phyloP scores from a whole-genome alignment of 2,888 invertebrate genomes.

The Halictus quadricinctus region DNA sequence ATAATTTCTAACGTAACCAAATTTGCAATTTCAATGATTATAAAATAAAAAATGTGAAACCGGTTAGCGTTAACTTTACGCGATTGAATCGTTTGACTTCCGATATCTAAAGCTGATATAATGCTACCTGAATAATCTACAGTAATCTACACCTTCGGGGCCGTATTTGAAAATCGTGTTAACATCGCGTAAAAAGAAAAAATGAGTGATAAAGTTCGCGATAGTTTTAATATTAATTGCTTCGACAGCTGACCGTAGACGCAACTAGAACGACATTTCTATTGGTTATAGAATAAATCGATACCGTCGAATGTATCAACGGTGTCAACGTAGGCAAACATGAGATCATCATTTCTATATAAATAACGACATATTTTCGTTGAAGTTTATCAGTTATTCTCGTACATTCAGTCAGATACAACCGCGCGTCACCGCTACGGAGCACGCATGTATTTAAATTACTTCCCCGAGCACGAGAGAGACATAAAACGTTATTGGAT shows the following conservation, averaged over 20 bases:
- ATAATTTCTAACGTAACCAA: neutral
- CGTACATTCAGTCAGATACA: slow-evolving; percentile 26
- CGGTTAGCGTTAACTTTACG: neutral
- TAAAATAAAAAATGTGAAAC: no score
- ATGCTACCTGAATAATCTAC: neutral
- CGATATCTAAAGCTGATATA: neutral
- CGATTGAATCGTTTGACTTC: neutral
- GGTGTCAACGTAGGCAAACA: slow-evolving; percentile 31
- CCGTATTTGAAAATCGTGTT: neutral
- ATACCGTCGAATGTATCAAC: slow-evolving; percentile 31
- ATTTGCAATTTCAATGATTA: neutral
- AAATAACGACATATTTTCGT: slow-evolving; percentile 44
- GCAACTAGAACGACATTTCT: neutral
- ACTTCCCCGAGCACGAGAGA: neutral
- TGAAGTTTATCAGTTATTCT: slow-evolving; percentile 37
- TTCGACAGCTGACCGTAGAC: neutral
- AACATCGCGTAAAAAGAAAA: neutral
- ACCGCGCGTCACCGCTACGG: neutral
- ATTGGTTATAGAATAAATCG: neutral
- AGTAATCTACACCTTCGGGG: neutral
- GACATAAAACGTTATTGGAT: neutral
- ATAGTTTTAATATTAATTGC: slow-evolving; percentile 5
- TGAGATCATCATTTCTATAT: slow-evolving; percentile 56
- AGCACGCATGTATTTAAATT: slow-evolving; percentile 5
- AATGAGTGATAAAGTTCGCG: neutral